Conservation (phyloP, 2,113 vertebrate species). For the Narcine bancroftii region DNA sequence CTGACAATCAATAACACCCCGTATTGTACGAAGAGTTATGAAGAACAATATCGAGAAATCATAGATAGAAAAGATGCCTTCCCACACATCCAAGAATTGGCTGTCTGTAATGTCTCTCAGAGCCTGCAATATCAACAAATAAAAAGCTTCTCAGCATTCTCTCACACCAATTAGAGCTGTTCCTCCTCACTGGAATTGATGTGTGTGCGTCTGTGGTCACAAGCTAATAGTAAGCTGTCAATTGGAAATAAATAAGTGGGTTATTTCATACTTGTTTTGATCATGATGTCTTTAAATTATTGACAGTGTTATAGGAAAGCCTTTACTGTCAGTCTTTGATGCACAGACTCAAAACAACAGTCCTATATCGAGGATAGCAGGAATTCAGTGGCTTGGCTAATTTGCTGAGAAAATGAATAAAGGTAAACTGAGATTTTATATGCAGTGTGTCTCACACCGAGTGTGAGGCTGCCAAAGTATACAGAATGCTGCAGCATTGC, state of each 20-base stretch:
- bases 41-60: constrained; percentile 13
- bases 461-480: not conserved
- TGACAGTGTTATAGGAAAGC: constrained; percentile 5
- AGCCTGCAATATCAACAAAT: constrained; percentile 26
- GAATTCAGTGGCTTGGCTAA: constrained; percentile 41
- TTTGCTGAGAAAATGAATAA: constrained; percentile 20
- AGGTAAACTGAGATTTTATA: not conserved
- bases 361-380: not conserved
- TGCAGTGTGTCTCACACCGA: not conserved
- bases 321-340: constrained; percentile 15
- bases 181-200: constrained; percentile 35
- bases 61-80: constrained; percentile 28
- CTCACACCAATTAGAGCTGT: constrained; percentile 34
- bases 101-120: constrained; percentile 29
- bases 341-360: constrained; percentile 8
- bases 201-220: constrained; percentile 31
- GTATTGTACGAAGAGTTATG: constrained; percentile 15
- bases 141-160: constrained; percentile 37
- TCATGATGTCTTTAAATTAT: constrained; percentile 36
- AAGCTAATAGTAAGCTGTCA: constrained; percentile 37
- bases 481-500: not conserved
- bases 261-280: constrained; percentile 35
- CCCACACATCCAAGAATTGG: constrained; percentile 27
- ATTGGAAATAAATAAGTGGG: constrained; percentile 36
- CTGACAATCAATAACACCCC: constrained; percentile 10